Base-by-base conservation (phyloP, 2,797 vertebrate species). In the Gymnoscopelus braueri region DNA sequence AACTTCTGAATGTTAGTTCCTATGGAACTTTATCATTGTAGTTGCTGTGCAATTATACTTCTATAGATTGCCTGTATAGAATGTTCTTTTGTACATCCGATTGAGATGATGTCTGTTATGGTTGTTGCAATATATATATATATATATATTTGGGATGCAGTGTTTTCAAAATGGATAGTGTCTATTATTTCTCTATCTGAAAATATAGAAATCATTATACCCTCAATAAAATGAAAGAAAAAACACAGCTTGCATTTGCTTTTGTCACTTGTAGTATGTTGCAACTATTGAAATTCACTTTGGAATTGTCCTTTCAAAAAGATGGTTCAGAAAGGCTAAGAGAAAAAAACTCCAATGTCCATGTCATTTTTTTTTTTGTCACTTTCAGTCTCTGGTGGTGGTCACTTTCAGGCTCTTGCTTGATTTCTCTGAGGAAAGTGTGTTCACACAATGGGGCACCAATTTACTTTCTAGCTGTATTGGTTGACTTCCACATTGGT, bases 1-100 rank as follows among this genome's bases (percentile, higher is more conserved):
- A 59, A 89, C 84, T 62, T 82, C 14, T 49, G 74, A 47, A 15
- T 66, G 74, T 84, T 77, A n/a, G 83, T 92, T 92, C 91, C 84
- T 80, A 65, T 89, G 90, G 90, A 90, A 92, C 85, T 74, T 69
- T 24, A 61, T n/a, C 39, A 51, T 14, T 15, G 58, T 4, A 48
- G 58, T 74, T 77, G 69, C 15, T 65, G 29, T 79, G 63, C 50
- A 86, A 44, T 68, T 0, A 65, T 29, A 57, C 56, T 80, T 82
- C 51, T 65, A 15, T 71, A 56, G 10, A 63, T 69, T 68, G 58
- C 32, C 57, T 78, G 56, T 52, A 44, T 44, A 44, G n/a, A 54
- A 63, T 4, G 60, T n/a, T 79, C 39, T 73, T 64, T 56, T 68
- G 77, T 86, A 85, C 86, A 88, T 87, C 78, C 76, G 60, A 65